Evolutionary conservation across 2,797 vertebrate genomes (phyloP).

Genomic region (Apodemus agrarius): DNA sequence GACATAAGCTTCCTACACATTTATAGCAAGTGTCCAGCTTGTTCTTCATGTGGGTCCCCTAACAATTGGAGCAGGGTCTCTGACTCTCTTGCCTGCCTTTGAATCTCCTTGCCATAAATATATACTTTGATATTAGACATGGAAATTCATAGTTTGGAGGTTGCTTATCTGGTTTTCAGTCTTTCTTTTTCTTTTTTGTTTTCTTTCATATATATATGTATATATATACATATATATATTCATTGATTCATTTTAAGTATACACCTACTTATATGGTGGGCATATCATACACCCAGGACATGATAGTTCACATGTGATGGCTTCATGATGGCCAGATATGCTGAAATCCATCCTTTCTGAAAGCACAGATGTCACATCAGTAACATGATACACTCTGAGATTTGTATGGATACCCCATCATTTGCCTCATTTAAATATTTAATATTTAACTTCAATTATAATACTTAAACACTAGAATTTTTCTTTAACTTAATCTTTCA

Average conservation of each 20-base stretch:
- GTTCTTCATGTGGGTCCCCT: background rate
- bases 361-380: background rate
- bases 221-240: background rate
- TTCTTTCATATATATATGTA: too few species aligned
- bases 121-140: too few species aligned
- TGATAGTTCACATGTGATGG: background rate
- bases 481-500: conserved; percentile 55
- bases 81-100: background rate
- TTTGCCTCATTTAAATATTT: conserved; percentile 21
- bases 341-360: background rate
- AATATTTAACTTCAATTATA: conserved; percentile 11
- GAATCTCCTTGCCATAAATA: background rate
- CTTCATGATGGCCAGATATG: background rate
- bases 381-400: background rate
- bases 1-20: background rate
- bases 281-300: background rate
- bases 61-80: background rate
- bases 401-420: background rate
- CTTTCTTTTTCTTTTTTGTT: too few species aligned
- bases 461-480: conserved; percentile 32
- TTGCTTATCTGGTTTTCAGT: too few species aligned
- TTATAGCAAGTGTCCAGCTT: background rate
- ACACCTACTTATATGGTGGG: background rate
- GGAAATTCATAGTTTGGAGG: too few species aligned
- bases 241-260: conserved; percentile 19